A percentile compares a stretch with the other conserved stretches of the same genome.
Evolutionary conservation across 2,888 invertebrate genomes (phyloP).

Genomic region (Saturnia pavonia): DNA sequence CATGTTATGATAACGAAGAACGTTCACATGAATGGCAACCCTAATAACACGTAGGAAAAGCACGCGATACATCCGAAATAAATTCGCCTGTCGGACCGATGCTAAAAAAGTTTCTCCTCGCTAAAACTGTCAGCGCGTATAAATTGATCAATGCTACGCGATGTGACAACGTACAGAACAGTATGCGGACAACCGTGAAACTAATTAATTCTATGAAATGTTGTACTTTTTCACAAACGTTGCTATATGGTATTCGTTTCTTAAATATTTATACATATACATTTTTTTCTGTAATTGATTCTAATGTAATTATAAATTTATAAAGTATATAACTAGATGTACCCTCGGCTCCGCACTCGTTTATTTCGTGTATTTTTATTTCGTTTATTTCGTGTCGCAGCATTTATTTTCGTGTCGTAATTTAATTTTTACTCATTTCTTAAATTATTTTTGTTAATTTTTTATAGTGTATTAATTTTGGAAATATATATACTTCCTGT

Average conservation of each 20-base stretch:
- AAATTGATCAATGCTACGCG: slow-evolving; percentile 57
- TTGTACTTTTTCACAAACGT: not conserved
- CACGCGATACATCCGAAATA: slow-evolving; percentile 40
- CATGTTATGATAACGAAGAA: not conserved
- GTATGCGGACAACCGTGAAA: slow-evolving; percentile 39
- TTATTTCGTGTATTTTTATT: too few relatives aligned
- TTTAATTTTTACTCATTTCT: too few relatives aligned
- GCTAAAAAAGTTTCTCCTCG: slow-evolving; percentile 50
- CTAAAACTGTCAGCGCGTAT: slow-evolving; percentile 63
- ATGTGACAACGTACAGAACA: slow-evolving; percentile 36
- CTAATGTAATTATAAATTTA: too few relatives aligned
- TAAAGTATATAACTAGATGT: too few relatives aligned
- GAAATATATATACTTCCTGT: too few relatives aligned
- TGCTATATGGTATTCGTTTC: not conserved
- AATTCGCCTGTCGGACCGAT: slow-evolving; percentile 42
- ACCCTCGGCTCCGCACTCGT: too few relatives aligned
- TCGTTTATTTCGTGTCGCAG: too few relatives aligned
- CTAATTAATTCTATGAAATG: not conserved
- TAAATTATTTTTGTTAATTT: too few relatives aligned
- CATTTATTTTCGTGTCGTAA: too few relatives aligned
- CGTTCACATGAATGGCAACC: slow-evolving; percentile 11
- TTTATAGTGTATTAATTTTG: too few relatives aligned
- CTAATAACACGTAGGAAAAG: slow-evolving; percentile 21
- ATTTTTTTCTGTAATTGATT: too few relatives aligned
- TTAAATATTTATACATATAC: too few relatives aligned